A percentile compares a stretch with the other conserved stretches of the same genome.
Conservation (phyloP, 2,113 vertebrate species). For the Benitochromis conjunctus region DNA sequence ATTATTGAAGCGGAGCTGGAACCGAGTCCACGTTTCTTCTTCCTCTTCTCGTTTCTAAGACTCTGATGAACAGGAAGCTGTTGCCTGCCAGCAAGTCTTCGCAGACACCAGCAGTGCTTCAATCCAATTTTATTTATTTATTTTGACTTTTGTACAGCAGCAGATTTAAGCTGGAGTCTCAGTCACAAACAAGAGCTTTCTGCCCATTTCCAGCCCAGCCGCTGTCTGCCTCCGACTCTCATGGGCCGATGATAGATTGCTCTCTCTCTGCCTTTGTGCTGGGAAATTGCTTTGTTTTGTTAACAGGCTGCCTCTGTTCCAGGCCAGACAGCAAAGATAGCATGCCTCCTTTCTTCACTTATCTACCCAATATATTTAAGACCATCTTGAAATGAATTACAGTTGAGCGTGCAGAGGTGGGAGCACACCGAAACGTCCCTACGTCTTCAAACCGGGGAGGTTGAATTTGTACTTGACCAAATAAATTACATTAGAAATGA, state of each 20-base stretch:
- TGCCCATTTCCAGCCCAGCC: neutral
- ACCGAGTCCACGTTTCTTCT: neutral
- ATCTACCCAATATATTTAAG: constrained; percentile 27
- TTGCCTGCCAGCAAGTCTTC: neutral
- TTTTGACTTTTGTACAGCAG: neutral
- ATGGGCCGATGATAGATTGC: constrained; percentile 64
- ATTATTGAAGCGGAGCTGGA: neutral
- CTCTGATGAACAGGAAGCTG: neutral
- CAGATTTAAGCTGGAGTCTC: constrained; percentile 30
- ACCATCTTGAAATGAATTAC: neutral
- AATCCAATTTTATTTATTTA: neutral
- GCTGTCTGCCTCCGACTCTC: constrained; percentile 18
- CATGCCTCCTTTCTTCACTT: constrained; percentile 20
- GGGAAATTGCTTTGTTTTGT: constrained; percentile 73
- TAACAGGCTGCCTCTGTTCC: constrained; percentile 51
- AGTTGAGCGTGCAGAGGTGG: neutral
- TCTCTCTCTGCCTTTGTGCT: constrained; percentile 53
- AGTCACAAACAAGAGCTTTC: constrained; percentile 36
- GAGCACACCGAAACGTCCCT: neutral
- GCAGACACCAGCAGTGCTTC: neutral
- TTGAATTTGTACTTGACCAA: neutral
- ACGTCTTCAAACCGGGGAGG: neutral
- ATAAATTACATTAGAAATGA: neutral
- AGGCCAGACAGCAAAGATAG: constrained; percentile 43
- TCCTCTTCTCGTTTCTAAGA: neutral